phyloP scores from a whole-genome alignment of 2,888 invertebrate genomes.

The Cryptophagus acutangulus region DNA sequence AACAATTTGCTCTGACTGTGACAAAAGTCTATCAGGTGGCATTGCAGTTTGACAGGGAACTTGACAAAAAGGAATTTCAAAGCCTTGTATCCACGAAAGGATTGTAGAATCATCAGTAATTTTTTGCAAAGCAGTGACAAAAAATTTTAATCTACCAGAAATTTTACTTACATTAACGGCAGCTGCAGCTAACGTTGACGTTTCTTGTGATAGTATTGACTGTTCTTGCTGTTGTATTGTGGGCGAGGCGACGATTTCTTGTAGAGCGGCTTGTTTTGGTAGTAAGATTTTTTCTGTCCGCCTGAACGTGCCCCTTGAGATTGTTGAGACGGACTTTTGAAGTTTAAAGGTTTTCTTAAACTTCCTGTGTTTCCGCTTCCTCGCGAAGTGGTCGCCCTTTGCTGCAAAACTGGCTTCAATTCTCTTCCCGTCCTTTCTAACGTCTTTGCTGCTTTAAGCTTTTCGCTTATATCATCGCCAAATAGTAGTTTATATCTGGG shows the following conservation, averaged over 20 bases:
- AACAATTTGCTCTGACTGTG: background rate
- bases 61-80: background rate
- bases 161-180: background rate
- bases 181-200: background rate
- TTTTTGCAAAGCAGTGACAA: background rate
- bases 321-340: conserved; percentile 1
- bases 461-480: no score
- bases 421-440: background rate
- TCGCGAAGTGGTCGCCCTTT: background rate
- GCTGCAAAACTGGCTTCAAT: background rate
- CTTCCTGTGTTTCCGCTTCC: no score
- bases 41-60: background rate
- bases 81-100: background rate
- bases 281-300: background rate
- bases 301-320: background rate
- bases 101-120: background rate
- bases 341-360: background rate
- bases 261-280: no score
- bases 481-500: no score
- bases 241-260: background rate
- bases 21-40: background rate
- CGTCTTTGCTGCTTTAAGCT: no score
- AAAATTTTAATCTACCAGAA: background rate
- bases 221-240: background rate
- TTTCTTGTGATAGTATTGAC: background rate